Percentiles rank a stretch among this genome's conserved stretches.
Conservation (phyloP, 2,113 vertebrate species). For the Istiophorus platypterus region DNA sequence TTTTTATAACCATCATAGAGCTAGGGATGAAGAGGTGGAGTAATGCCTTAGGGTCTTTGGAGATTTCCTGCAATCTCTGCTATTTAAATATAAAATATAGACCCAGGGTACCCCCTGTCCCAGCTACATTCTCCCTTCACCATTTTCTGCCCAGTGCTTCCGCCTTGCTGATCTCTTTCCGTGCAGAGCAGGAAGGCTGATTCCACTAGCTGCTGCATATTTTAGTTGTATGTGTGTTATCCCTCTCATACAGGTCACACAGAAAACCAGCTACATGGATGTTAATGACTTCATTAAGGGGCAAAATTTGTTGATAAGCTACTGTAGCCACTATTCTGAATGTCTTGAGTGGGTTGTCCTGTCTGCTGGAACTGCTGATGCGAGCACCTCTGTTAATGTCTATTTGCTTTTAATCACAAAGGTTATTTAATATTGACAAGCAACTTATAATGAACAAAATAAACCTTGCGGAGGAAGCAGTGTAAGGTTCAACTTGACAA, state of each 20-base stretch:
- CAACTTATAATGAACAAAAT: not conserved
- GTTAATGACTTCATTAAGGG: conserved; percentile 32
- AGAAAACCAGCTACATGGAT: not conserved
- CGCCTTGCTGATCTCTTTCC: conserved; percentile 5
- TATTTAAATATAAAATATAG: conserved; percentile 41
- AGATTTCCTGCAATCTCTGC: conserved; percentile 59
- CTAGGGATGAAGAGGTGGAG: conserved; percentile 54
- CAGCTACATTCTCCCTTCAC: not conserved
- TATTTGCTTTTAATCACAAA: not conserved
- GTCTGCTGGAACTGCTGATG: not conserved
- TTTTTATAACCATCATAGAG: conserved; percentile 64
- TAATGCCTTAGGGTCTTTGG: conserved; percentile 42
- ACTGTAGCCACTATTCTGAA: conserved; percentile 40
- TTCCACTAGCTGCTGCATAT: conserved; percentile 24
- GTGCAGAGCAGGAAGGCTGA: not conserved
- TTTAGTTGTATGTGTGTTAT: not conserved
- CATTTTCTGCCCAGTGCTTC: conserved; percentile 1
- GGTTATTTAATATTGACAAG: conserved; percentile 1
- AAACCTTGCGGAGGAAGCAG: not conserved
- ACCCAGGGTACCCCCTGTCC: conserved; percentile 7
- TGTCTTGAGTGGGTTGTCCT: conserved; percentile 3
- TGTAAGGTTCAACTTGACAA: not conserved
- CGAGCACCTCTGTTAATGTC: not conserved
- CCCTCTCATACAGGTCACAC: conserved; percentile 1
- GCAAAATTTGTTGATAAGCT: conserved; percentile 21